Conservation (phyloP, 2,113 vertebrate species). For the Sterna hirundo region DNA sequence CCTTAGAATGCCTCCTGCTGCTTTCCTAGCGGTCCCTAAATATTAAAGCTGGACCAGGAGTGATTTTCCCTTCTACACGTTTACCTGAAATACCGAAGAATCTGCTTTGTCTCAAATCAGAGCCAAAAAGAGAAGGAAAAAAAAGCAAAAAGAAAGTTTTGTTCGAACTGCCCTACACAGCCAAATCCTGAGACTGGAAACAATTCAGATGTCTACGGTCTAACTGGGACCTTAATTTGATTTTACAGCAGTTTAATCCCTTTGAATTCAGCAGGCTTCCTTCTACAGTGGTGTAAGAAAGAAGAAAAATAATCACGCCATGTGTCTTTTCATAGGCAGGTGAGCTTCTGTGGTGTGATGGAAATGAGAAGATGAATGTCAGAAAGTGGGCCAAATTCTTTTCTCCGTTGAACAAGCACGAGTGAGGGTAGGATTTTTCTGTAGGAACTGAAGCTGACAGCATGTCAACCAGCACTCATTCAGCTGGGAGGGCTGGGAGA, state of each 20-base stretch:
- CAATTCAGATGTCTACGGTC: conserved; percentile 53
- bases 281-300: conserved; percentile 51
- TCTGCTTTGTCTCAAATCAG: neutral
- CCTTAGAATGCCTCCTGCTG: neutral
- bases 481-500: conserved; percentile 64
- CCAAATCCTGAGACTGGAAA: conserved; percentile 54
- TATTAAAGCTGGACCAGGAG: neutral
- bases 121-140: neutral
- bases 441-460: conserved; percentile 65
- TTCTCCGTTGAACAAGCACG: conserved; percentile 49
- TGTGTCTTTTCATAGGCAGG: conserved; percentile 62
- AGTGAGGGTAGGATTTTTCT: conserved; percentile 57
- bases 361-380: conserved; percentile 67
- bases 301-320: conserved; percentile 22
- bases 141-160: neutral
- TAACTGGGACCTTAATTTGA: conserved; percentile 57
- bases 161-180: neutral
- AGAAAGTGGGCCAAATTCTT: conserved; percentile 68
- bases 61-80: neutral
- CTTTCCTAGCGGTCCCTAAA: neutral
- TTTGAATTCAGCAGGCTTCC: conserved; percentile 52
- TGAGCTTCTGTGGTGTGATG: conserved; percentile 68
- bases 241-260: conserved; percentile 65
- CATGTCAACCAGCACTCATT: conserved; percentile 65
- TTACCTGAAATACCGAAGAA: neutral